Base-by-base conservation (phyloP, 2,888 invertebrate species). In the Salticus scenicus region DNA sequence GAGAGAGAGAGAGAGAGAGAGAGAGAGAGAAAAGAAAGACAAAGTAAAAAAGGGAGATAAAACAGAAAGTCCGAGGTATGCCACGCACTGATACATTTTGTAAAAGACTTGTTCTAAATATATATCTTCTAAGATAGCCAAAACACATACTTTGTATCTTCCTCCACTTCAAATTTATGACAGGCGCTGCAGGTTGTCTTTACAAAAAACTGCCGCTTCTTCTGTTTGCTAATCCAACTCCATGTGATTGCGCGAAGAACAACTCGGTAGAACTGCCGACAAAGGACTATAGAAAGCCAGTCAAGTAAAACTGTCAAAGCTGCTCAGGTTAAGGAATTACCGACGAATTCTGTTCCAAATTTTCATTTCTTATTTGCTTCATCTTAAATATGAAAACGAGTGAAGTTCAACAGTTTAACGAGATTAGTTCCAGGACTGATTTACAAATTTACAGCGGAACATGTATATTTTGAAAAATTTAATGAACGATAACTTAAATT, bases 181-280 rank as follows among this genome's bases (percentile, higher is more conserved):
- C 78, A 42, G 17, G 42, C 63, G 71, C 78, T 64, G 57, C 33
- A 30, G 69, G 69, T 20, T 17, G 14, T 57, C 30, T 64, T 41
- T 64, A 37, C 33, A 28, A 30, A 28, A 51, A 80, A 73, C 20
- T 47, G 63, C 78, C 79, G 79, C 79, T 73, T 47, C 79, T 72
- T 66, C 73, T 73, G 71, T 80, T 80, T 73, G 72, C 72, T 73
- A 80, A 80, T 57, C 73, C 51, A 73, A 80, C 79, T 73, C 72
- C 42, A 41, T 64, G 72, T 31, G 66, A 73, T 66, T 80, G 66
- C 72, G 66, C 72, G 73, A 73, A 80, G 72, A 80, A 80, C 79
- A 80, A 41, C 66, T 73, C 51, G 64, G 14, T 31, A 4, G 2
- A n/a, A 31, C 4, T 17, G 42, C 81, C 74, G 74, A 74, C 69